These are phyloP conservation scores for Dolichotis patagonum DNA, from an alignment of 2,113 vertebrate genomes.

Conservation along the genomic window DNA sequence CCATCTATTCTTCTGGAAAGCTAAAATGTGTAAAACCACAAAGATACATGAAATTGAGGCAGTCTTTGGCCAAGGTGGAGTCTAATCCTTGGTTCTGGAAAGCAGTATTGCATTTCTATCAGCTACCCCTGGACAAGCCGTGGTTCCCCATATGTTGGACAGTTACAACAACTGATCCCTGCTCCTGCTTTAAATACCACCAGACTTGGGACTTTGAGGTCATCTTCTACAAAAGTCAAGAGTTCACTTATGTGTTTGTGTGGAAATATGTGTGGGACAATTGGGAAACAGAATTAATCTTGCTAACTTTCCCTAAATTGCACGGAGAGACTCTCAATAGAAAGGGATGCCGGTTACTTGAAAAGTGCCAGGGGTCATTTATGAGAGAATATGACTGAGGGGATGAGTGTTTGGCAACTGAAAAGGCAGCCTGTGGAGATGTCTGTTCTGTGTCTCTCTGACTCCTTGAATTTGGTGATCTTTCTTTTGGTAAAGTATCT, in stretches of 20 bases:
- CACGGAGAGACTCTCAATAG: background rate
- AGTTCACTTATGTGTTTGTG: background rate
- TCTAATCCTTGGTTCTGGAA: background rate
- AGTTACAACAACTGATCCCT: background rate
- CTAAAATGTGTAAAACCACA: background rate
- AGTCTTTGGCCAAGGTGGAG: background rate
- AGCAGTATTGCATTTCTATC: accelerated
- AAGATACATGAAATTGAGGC: background rate
- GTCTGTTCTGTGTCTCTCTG: slow-evolving; percentile 57
- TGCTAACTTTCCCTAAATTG: background rate
- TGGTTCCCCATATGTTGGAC: background rate
- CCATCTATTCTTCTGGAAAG: background rate
- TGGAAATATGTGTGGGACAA: slow-evolving; percentile 8
- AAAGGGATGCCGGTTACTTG: background rate
- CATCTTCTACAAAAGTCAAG: background rate
- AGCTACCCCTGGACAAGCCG: background rate
- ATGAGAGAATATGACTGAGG: background rate
- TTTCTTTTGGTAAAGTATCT: slow-evolving; percentile 68
- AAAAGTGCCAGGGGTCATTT: background rate
- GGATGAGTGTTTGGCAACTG: accelerated
- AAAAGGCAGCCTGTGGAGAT: background rate
- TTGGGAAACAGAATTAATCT: background rate
- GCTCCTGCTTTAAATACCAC: background rate
- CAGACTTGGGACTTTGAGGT: slow-evolving; percentile 12
- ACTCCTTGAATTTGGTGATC: slow-evolving; percentile 51